These are phyloP conservation scores for Charaxes varanes DNA, from an alignment of 1,140 invertebrate genomes.

Conservation along the genomic window DNA sequence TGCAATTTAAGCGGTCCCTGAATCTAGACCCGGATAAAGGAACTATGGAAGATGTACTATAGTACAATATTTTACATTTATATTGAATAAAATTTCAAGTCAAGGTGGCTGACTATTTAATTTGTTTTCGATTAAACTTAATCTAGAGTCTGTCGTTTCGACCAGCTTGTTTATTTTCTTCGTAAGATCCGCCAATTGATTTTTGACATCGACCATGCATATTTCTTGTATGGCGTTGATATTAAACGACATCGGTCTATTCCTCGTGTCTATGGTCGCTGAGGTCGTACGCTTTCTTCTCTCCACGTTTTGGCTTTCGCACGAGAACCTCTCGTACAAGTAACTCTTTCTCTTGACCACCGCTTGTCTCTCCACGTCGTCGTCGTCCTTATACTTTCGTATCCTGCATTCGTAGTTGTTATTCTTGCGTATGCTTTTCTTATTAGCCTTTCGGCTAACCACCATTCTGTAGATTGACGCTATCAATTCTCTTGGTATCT, in stretches of 20 bases:
- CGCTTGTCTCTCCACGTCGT: slow-evolving; percentile 31
- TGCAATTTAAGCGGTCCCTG: too few species aligned
- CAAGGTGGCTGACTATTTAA: slow-evolving; percentile 35
- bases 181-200: slow-evolving; percentile 49
- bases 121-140: slow-evolving; percentile 50
- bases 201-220: slow-evolving; percentile 64
- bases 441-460: slow-evolving; percentile 77
- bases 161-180: slow-evolving; percentile 58
- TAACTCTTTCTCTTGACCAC: slow-evolving; percentile 60
- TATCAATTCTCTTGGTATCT: slow-evolving; percentile 83
- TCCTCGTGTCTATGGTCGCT: slow-evolving; percentile 37
- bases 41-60: too few species aligned
- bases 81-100: not conserved
- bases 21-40: too few species aligned
- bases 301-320: slow-evolving; percentile 52
- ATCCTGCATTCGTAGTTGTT: slow-evolving; percentile 66
- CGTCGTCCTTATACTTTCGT: slow-evolving; percentile 42
- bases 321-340: slow-evolving; percentile 56
- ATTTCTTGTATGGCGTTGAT: slow-evolving; percentile 64
- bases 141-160: slow-evolving; percentile 48
- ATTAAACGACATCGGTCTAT: slow-evolving; percentile 47
- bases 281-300: slow-evolving; percentile 53
- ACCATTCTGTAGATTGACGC: slow-evolving; percentile 82
- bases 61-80: too few species aligned
- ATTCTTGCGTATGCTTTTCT: slow-evolving; percentile 66